These are phyloP conservation scores for Oxygymnocypris stewartii DNA, from an alignment of 2,113 vertebrate genomes.

Conservation along the genomic window DNA sequence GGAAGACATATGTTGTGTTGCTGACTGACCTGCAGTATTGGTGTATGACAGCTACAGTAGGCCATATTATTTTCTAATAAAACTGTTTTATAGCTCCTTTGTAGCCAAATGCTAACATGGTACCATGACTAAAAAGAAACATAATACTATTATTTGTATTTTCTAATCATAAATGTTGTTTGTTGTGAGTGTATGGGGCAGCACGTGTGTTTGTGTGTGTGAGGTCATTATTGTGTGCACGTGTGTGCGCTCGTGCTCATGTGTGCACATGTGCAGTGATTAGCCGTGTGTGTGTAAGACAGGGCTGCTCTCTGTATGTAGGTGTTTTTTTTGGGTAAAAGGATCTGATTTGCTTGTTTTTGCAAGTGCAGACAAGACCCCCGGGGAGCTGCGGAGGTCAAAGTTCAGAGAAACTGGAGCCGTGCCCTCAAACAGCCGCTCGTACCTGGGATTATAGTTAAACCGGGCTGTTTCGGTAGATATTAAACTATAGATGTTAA, in stretches of 20 bases:
- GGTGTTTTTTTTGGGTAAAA: conserved; percentile 67
- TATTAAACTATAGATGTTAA: conserved; percentile 8
- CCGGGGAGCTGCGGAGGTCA: conserved; percentile 55
- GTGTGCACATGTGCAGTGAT: conserved; percentile 32
- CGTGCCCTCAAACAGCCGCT: conserved; percentile 55
- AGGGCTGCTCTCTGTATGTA: conserved; percentile 40
- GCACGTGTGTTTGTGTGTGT: neutral
- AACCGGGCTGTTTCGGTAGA: conserved; percentile 56
- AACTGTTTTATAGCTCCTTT: neutral
- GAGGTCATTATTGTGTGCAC: neutral
- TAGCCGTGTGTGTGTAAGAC: conserved; percentile 41
- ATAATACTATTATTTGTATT: neutral
- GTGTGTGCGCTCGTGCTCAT: neutral
- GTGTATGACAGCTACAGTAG: neutral
- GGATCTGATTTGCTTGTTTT: conserved; percentile 72
- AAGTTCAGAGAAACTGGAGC: conserved; percentile 68
- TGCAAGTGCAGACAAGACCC: conserved; percentile 65
- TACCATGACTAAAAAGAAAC: neutral
- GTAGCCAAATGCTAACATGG: neutral
- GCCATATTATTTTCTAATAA: neutral
- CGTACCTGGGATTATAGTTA: conserved; percentile 66
- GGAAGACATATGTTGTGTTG: neutral
- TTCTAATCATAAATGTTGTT: neutral
- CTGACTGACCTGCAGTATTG: conserved; percentile 18
- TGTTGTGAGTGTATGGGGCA: neutral